Evolutionary conservation across 2,888 invertebrate genomes (phyloP), one percentile per base, ranked within the genome.

Genomic region (Chloroclystis v-ata): DNA sequence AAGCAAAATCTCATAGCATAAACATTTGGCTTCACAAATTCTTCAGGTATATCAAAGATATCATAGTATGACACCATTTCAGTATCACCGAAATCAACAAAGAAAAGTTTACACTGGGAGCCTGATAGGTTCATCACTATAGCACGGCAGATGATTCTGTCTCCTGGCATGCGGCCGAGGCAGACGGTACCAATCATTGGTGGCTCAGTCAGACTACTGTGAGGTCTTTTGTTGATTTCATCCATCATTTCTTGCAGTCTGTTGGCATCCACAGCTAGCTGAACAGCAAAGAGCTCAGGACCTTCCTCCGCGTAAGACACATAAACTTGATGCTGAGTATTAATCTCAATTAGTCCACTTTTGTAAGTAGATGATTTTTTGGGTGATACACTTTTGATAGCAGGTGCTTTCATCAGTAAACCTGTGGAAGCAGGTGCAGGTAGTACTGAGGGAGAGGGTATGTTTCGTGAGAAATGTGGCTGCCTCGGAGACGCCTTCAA

Each of bases 231-330:
- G 66, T 93, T 94, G 35, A 95, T 91, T 29, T 92, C 91, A 43
- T 87, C 89, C 92, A 94, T 94, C 81, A 95, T 89, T n/a, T 87
- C 84, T 37, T 90, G 89, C 9, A 95, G 73, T 54, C 88, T 88
- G 9, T 89, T 84, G 54, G 90, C 90, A 57, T 90, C 90, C 37
- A 89, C 84, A 60, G 90, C 89, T 16, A 95, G 72, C 63, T 95
- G 95, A 4, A 95, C 91, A 20, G 93, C 93, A 80, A 95, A 95
- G 44, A 92, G 82, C 53, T 91, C 91, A 4, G 95, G 95, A 0
- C 95, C 95, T 65, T 95, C 94, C 61, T 94, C 93, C 11, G 95
- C 92, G 72, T 89, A 93, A 12, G 94, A 94, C 1, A 95, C 91
- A 67, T 90, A 91, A 0, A 94, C 93, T 59, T 91, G 89, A 61